Percentiles rank a stretch among this genome's conserved stretches.
Evolutionary conservation across 37 sponge, comb jelly and placozoan genomes (phyloP).

Genomic region (Corticium candelabrum): DNA sequence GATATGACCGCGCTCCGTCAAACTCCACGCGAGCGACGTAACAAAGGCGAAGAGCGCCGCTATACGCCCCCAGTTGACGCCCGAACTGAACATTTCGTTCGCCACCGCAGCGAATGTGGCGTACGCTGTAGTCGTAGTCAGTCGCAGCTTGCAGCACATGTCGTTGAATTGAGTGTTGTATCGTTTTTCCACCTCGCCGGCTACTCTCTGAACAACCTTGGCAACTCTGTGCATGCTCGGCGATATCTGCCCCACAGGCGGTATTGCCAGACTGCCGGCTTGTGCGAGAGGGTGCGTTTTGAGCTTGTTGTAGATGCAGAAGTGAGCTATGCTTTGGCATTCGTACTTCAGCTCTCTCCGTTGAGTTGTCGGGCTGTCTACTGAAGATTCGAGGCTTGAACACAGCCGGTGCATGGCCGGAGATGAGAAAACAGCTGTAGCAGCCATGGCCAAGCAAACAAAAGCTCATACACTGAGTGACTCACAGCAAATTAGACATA

Average conservation of each 20-base stretch:
- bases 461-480: too few relatives aligned
- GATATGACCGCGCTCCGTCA: background rate
- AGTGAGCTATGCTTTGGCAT: background rate
- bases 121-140: background rate
- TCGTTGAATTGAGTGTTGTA: background rate
- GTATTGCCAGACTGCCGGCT: background rate
- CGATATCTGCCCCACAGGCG: background rate
- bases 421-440: too few relatives aligned
- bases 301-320: background rate
- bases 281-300: background rate
- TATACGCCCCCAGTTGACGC: background rate
- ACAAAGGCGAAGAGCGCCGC: background rate
- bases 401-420: too few relatives aligned
- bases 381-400: too few relatives aligned
- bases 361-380: too few relatives aligned
- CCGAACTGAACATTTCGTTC: background rate
- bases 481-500: too few relatives aligned
- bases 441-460: too few relatives aligned
- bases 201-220: background rate
- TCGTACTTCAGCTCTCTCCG: too few relatives aligned
- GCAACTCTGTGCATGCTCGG: background rate
- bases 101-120: background rate
- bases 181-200: background rate
- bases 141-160: background rate
- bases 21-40: background rate